These are phyloP conservation scores for Drosophila demipolita DNA, from an alignment of 2,888 invertebrate genomes.

Conservation along the genomic window DNA sequence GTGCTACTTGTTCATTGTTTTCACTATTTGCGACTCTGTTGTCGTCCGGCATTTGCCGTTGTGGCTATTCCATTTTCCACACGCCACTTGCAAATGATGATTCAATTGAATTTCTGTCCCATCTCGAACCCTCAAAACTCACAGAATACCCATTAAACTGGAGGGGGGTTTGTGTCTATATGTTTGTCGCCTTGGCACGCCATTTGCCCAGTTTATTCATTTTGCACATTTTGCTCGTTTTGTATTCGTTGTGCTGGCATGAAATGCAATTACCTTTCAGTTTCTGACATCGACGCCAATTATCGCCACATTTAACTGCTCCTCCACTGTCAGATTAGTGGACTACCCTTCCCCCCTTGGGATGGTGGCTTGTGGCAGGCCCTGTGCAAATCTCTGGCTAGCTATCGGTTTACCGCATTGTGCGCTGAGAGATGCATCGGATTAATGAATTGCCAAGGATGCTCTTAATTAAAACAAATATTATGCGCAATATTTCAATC, in stretches of 20 bases:
- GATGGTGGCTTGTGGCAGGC: not conserved
- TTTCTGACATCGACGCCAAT: constrained; percentile 60
- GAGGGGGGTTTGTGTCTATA: constrained; percentile 11
- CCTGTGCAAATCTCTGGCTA: constrained; percentile 26
- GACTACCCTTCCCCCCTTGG: not conserved
- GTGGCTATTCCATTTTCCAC: constrained; percentile 15
- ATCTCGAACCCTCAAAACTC: not conserved
- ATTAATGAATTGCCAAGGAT: constrained; percentile 20
- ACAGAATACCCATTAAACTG: constrained; percentile 13
- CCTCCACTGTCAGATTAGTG: constrained; percentile 3
- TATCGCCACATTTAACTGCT: constrained; percentile 55
- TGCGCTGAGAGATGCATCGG: constrained; percentile 4
- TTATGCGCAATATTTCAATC: constrained; percentile 3
- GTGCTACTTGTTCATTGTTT: constrained; percentile 62
- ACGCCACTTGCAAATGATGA: constrained; percentile 58
- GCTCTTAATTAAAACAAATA: constrained; percentile 33
- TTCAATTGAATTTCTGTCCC: constrained; percentile 57
- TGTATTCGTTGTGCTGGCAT: constrained; percentile 36
- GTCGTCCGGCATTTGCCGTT: constrained; percentile 9
- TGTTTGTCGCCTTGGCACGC: constrained; percentile 50
- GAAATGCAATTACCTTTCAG: constrained; percentile 60
- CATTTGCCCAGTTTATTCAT: constrained; percentile 25
- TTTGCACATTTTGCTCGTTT: constrained; percentile 39
- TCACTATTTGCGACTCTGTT: constrained; percentile 41
- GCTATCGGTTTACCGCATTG: constrained; percentile 15